Conservation (phyloP, 2,797 vertebrate genomes). For the Molothrus ater region DNA sequence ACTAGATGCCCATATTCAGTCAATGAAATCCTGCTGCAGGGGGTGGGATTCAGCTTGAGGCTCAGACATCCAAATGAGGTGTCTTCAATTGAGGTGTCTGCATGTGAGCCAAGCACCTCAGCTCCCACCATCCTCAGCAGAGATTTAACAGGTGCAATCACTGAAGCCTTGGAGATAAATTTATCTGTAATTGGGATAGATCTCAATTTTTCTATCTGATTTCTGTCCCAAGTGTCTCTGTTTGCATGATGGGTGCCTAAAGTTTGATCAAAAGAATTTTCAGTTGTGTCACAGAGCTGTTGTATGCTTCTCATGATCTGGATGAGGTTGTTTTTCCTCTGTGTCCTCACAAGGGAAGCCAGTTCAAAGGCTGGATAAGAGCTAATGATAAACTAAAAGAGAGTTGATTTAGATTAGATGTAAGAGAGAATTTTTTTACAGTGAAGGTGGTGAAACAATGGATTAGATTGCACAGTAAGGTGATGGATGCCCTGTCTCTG, state of each 20-base stretch:
- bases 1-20: neutral
- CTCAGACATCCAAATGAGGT: neutral
- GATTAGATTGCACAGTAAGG: neutral
- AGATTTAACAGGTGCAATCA: neutral
- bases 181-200: neutral
- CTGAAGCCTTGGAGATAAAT: neutral
- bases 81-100: neutral
- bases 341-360: neutral
- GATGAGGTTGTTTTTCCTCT: neutral
- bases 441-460: neutral
- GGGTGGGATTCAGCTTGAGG: neutral
- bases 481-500: neutral
- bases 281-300: neutral
- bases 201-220: neutral
- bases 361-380: neutral
- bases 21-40: neutral
- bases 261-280: neutral
- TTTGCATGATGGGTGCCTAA: neutral
- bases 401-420: accelerated
- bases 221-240: neutral
- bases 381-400: neutral
- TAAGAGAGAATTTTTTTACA: neutral
- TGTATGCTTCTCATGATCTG: neutral
- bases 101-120: neutral
- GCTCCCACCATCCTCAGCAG: neutral